Evolutionary conservation across 2,797 vertebrate species (phyloP), one percentile per base, ranked within the genome.

Genomic region (Salmo trutta): DNA sequence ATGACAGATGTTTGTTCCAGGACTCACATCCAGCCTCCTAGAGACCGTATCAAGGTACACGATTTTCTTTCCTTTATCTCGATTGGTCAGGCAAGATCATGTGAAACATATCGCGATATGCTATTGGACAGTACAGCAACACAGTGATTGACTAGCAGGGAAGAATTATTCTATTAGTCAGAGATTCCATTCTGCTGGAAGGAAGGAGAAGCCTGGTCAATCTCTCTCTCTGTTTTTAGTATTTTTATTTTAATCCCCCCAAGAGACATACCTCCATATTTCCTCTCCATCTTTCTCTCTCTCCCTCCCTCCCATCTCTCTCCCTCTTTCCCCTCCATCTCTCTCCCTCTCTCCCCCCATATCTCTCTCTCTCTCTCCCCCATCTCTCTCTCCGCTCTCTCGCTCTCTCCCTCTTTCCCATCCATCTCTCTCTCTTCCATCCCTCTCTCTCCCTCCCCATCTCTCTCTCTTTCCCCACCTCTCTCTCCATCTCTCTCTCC

Each of bases 181-280:
- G 21, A 24, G 59, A 64, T 24, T 64, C 8, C n/a, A 21, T 62
- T 24, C 17, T n/a, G 56, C 59, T 21, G 8, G 54, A 59, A 19
- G 54, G 6, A 59, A 5, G 17, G 15, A 19, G 54, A n/a, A 7
- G 54, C 54, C 17, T 59, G 59, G n/a, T 24, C n/a, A 7, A 62
- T 68, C 66, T 19, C 29, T 68, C 66, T 19, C 66, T 80, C 17
- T 85, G 78, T 79, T 1, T 83, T 83, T 76, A 64, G 12, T 64
- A 6, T 59, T 59, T 59, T 59, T 59, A 4, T 59, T 59, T n/a
- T 21, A 21, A 59, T 21, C 56, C 2, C 56, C 56, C 56, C 19
- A 19, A 15, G 54, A 62, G 59, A 62, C n/a, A 21, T 4, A 10
- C 41, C 36, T 41, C 36, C 36, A 7, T 41, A 1, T 8, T 8